phyloP scores from a whole-genome alignment of 2,888 invertebrate genomes.

The Chrysolina oricalcia region DNA sequence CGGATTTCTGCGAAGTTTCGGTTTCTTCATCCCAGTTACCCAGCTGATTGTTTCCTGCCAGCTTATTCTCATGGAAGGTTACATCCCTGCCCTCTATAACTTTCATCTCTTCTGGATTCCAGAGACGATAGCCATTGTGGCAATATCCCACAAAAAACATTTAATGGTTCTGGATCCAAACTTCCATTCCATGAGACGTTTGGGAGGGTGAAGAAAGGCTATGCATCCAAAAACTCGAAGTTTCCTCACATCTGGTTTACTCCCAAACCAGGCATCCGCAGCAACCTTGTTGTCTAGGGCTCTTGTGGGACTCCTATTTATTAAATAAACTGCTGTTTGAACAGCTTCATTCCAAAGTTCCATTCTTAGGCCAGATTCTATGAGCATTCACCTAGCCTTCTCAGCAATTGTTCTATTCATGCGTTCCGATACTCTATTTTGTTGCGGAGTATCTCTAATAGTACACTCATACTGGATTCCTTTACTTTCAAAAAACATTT shows the following conservation, averaged over 20 bases:
- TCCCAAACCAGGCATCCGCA: background rate
- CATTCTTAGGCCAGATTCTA: no score
- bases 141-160: slow-evolving; percentile 25
- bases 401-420: slow-evolving; percentile 18
- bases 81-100: slow-evolving; percentile 16
- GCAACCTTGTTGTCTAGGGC: background rate
- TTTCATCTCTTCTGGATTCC: slow-evolving; percentile 16
- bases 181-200: background rate
- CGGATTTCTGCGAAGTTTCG: no score
- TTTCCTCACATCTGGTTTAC: background rate
- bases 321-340: background rate
- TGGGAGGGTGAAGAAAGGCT: background rate
- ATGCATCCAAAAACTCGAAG: background rate
- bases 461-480: background rate
- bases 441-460: background rate
- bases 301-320: slow-evolving; percentile 12
- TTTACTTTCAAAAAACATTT: background rate
- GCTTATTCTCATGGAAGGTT: slow-evolving; percentile 7
- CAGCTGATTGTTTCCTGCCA: background rate
- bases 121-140: slow-evolving; percentile 28
- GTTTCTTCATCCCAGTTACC: slow-evolving; percentile 12
- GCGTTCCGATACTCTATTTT: slow-evolving; percentile 2
- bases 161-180: slow-evolving; percentile 2
- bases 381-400: slow-evolving; percentile 19
- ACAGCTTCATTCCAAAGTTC: slow-evolving; percentile 7